Percentiles rank a stretch among this genome's conserved stretches.
These are phyloP conservation scores for Tenthredo mesomela DNA, from an alignment of 2,888 invertebrate species.

Conservation along the genomic window DNA sequence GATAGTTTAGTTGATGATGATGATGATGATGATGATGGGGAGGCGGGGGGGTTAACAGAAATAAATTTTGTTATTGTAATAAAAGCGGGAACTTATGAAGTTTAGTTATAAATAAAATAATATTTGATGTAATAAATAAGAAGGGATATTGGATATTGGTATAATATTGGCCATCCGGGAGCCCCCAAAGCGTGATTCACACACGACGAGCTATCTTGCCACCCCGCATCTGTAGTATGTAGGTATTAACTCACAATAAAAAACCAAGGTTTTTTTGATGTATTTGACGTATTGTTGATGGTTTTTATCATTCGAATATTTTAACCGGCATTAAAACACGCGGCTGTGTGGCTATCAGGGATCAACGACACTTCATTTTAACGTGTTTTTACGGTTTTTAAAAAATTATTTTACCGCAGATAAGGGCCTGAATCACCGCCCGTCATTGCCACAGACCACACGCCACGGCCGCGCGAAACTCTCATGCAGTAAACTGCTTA, in stretches of 20 bases:
- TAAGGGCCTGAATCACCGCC: conserved; percentile 70
- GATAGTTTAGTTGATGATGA: background rate
- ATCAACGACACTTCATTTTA: conserved; percentile 62
- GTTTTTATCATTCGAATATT: background rate
- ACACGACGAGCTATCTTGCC: conserved; percentile 61
- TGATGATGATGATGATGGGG: no score
- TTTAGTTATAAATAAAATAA: conserved; percentile 8
- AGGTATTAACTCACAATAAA: conserved; percentile 45
- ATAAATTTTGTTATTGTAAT: background rate
- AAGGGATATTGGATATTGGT: conserved; percentile 27
- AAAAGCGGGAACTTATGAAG: conserved; percentile 9
- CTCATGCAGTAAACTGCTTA: background rate
- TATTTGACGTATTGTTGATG: conserved; percentile 29
- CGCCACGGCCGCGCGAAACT: conserved; percentile 1
- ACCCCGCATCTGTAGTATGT: conserved; percentile 45
- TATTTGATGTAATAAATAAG: conserved; percentile 1
- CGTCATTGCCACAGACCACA: conserved; percentile 66
- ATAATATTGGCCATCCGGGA: conserved; percentile 64
- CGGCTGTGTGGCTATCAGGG: conserved; percentile 53
- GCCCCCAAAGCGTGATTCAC: conserved; percentile 71
- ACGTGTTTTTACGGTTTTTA: conserved; percentile 14
- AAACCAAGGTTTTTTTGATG: conserved; percentile 32
- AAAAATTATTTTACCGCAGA: conserved; percentile 45
- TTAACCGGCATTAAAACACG: conserved; percentile 44
- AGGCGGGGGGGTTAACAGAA: background rate